Conservation (phyloP, 1,140 invertebrate genomes). For the Dolichoris vasculosae region DNA sequence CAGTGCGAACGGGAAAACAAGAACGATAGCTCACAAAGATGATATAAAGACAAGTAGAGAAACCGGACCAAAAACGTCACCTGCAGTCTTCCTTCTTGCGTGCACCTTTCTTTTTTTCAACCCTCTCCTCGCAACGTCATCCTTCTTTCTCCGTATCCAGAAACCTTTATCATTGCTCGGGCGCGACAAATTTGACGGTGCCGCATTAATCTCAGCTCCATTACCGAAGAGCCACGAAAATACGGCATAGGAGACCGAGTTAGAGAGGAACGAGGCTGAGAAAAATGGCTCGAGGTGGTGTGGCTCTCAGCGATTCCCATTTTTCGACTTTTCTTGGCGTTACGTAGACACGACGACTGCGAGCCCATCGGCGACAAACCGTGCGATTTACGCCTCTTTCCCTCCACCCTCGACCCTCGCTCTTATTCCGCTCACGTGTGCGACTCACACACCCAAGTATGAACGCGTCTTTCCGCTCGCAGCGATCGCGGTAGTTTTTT, state of each 20-base stretch:
- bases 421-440: not conserved
- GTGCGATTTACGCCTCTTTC: not conserved
- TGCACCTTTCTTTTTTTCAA: not conserved
- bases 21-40: not conserved
- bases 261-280: not conserved
- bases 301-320: not conserved
- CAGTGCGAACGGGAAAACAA: not conserved
- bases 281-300: not conserved
- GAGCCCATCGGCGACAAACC: not conserved
- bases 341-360: no score
- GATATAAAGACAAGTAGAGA: conserved; percentile 59
- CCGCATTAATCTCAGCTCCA: conserved; percentile 63
- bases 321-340: not conserved
- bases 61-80: conserved; percentile 13
- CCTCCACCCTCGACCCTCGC: not conserved
- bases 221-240: conserved; percentile 54
- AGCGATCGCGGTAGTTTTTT: not conserved
- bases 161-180: conserved; percentile 57
- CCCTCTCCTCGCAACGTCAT: not conserved
- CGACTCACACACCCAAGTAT: not conserved
- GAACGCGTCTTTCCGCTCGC: not conserved
- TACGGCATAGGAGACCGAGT: not conserved
- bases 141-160: conserved; percentile 1
- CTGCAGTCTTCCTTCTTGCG: not conserved
- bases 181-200: conserved; percentile 62